Base-by-base conservation (phyloP, 37 sponge, comb jelly and placozoan genomes). In the Axinella damicornis region DNA sequence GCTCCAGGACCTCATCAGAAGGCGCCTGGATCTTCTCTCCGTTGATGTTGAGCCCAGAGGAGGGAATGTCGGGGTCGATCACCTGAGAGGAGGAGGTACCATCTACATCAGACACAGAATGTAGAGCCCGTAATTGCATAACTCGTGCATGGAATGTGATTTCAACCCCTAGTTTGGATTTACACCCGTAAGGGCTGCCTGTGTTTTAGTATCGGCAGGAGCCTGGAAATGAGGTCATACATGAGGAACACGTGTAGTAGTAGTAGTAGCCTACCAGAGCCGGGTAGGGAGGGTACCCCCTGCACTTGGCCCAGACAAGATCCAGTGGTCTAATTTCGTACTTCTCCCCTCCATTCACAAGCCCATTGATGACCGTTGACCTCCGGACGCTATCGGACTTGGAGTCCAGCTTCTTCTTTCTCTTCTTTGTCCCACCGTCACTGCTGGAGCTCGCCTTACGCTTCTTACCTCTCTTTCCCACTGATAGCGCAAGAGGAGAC, bases 221-320 rank as follows among this genome's bases (percentile, higher is more conserved):
- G 46, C 9, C 46, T 46, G 46, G 46, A 9, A 46, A 46, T 46
- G 46, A 46, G 46, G 9, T 9, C 9, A 46, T n/a, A n/a, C n/a
- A n/a, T n/a, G n/a, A n/a, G n/a, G n/a, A n/a, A n/a, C n/a, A n/a
- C n/a, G n/a, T n/a, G n/a, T n/a, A n/a, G n/a, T n/a, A n/a, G n/a
- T n/a, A n/a, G n/a, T n/a, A n/a, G n/a, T n/a, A n/a, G 74, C 99
- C 80, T 40, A 98, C 99, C 93, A 99, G 76, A 25, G 99, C 99
- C 30, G 99, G 99, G 68, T 97, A 99, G 40, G 94, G 76, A 18
- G 97, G 97, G 58, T 95, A 99, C 28, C 99, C 99, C 0, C 89
- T 74, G 83, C 98, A 99, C 74, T 99, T 99, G 0, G 99, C 99
- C 99, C 99, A 99, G 15, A 99, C 99, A 5, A 99, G 73, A 35